Evolutionary conservation across 2,888 invertebrate species (phyloP), one percentile per base, ranked within the genome.

Genomic region (Euspilapteryx auroguttella): DNA sequence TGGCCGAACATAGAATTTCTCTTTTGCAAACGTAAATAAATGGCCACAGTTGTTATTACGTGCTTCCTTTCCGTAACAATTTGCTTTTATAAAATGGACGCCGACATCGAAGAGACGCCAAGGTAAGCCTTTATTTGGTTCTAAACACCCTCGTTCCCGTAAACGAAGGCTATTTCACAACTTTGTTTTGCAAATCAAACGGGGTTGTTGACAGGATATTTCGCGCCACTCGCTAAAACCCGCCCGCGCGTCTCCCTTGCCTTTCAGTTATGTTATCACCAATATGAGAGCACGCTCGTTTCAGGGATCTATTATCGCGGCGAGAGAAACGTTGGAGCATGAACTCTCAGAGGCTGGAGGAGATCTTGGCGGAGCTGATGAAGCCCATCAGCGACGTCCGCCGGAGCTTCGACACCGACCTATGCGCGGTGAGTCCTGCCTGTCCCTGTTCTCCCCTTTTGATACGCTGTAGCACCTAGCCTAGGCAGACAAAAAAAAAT

Each of bases 31-130:
- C 64, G 48, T 63, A 66, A 73, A 71, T 75, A 75, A 73, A 75
- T 75, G 75, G 75, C 61, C 71, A 73, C 71, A 65, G 57, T 71
- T 64, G 47, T 52, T 56, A 46, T 65, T 69, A 69, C 66, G 66
- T 64, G 62, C 53, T 57, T 66, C 55, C 53, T 66, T 17, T 17
- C 17, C 55, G 50, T 61, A 56, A 42, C 42, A 55, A 49, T 59
- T 47, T 49, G 53, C 64, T 56, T 59, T 58, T 61, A 44, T 66
- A 65, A 68, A 63, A 76, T 76, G 75, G 75, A 73, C 57, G 73
- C 61, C 55, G 57, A 58, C 40, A 48, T 38, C 39, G 44, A 45
- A 39, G 49, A 49, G 34, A 50, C 47, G 35, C 54, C 40, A 36
- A 62, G 68, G 71, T 69, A 55, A 46, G 35, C 30, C 33, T 34